phyloP scores from a whole-genome alignment of 53 echinoderm and acorn worm species.

The Arbacia lixula region DNA sequence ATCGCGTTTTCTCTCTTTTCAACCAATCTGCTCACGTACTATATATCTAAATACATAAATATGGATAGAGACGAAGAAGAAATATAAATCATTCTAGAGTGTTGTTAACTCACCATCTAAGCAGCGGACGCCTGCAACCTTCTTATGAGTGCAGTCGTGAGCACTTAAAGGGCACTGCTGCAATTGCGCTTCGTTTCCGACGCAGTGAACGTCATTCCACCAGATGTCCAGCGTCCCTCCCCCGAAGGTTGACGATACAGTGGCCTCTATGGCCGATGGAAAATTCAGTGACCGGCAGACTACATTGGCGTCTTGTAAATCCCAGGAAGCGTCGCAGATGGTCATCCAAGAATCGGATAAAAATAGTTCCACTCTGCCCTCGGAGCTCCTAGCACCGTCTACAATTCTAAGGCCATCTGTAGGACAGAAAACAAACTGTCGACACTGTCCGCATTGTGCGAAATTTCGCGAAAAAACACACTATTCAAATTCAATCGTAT shows the following conservation, averaged over 20 bases:
- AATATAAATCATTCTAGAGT: no score
- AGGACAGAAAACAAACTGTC: no score
- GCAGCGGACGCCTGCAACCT: slow-evolving; percentile 59
- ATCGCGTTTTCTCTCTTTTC: no score
- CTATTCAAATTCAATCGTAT: no score
- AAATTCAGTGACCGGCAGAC: slow-evolving; percentile 8
- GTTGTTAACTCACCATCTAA: no score
- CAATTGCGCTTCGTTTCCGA: slow-evolving; percentile 53
- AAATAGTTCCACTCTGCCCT: slow-evolving; percentile 9
- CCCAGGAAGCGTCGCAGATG: slow-evolving; percentile 35
- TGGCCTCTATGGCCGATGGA: background rate
- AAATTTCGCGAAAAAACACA: no score
- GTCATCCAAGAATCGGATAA: background rate
- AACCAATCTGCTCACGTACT: no score
- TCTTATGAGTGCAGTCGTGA: slow-evolving; percentile 62
- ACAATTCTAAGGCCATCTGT: slow-evolving; percentile 27
- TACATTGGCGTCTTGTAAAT: slow-evolving; percentile 5
- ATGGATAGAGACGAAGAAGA: no score
- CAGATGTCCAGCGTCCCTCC: slow-evolving; percentile 51
- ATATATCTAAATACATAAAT: no score
- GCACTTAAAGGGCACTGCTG: slow-evolving; percentile 33
- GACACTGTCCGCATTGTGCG: no score
- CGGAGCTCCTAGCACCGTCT: background rate
- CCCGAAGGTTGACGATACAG: background rate
- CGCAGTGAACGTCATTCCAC: slow-evolving; percentile 60